A percentile compares a stretch with the other conserved stretches of the same genome.
These are phyloP conservation scores for Hormaphis cornu DNA, from an alignment of 1,140 invertebrate species.

Conservation along the genomic window DNA sequence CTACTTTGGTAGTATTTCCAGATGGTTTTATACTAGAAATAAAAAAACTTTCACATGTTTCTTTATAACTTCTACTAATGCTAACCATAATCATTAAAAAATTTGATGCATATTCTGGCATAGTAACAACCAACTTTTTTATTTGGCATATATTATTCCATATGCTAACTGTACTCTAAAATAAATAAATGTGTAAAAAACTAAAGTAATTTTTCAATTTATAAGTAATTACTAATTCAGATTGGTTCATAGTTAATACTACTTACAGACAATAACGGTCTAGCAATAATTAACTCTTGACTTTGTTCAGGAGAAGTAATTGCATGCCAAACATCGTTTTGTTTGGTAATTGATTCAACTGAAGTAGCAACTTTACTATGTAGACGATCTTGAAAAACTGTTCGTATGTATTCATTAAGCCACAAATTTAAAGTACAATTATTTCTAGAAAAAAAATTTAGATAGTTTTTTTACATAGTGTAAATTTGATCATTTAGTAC, in stretches of 20 bases:
- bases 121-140: constrained; percentile 55
- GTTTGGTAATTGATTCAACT: constrained; percentile 59
- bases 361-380: constrained; percentile 51
- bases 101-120: constrained; percentile 61
- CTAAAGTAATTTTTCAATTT: too few species aligned
- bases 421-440: constrained; percentile 62
- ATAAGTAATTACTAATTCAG: background rate
- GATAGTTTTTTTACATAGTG: background rate
- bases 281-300: constrained; percentile 50
- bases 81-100: constrained; percentile 60
- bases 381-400: constrained; percentile 55
- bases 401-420: constrained; percentile 64
- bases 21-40: constrained; percentile 68
- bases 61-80: constrained; percentile 60
- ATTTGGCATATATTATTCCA: constrained; percentile 61
- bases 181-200: constrained; percentile 35
- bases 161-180: constrained; percentile 61
- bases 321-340: constrained; percentile 62
- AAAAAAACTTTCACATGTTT: constrained; percentile 66
- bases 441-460: constrained; percentile 35
- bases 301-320: constrained; percentile 58
- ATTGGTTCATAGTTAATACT: background rate
- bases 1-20: constrained; percentile 65
- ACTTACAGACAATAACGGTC: constrained; percentile 60
- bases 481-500: background rate